Evolutionary conservation across 2,113 vertebrate genomes (phyloP), one percentile per base, ranked within the genome.

Genomic region (Anolis sagrei): DNA sequence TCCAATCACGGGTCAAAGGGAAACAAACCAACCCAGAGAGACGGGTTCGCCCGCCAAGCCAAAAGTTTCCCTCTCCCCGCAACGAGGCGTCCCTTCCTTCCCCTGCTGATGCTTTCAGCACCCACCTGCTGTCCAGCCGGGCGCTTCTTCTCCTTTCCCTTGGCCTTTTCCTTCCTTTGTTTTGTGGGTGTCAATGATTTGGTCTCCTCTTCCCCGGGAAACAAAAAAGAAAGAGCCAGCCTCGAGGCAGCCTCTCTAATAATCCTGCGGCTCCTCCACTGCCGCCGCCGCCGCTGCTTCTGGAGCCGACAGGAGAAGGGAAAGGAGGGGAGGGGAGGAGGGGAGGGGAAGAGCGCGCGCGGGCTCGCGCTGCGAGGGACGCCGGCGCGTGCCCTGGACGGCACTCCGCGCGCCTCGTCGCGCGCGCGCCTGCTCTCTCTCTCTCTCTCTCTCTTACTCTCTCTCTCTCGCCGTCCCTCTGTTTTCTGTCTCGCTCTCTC

Each of bases 241-340:
- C 2, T 7, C 48, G 25, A 39, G 84, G 39, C 39, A 44, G 39
- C 39, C 39, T 44, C 39, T 44, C 39, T 44, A 44, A 44, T 44
- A 44, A 44, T 44, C 39, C 58, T 83, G 74, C 84, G 87, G 90
- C 79, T 89, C 87, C 85, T 62, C 48, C 73, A 83, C 80, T 29
- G 76, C 87, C 58, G 89, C 83, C 10, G 84, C 87, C 4, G 69
- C 80, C 7, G 80, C 14, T 66, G 64, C 54, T 75, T 86, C 69
- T 11, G 89, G 89, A 7, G 36, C 2, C 5, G 19, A 14, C 18
- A 29, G 48, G 4, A 51, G 8, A 1, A 32, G 9, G 32, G 1
- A 13, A 13, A 10, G 1, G 39, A 34, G 27, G 58, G 0, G 10
- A n/a, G 48, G 23, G 54, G 89, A 9, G 34, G 69, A 0, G 5